These are phyloP conservation scores for Diarsia brunnea DNA, from an alignment of 2,888 invertebrate genomes.

Conservation along the genomic window DNA sequence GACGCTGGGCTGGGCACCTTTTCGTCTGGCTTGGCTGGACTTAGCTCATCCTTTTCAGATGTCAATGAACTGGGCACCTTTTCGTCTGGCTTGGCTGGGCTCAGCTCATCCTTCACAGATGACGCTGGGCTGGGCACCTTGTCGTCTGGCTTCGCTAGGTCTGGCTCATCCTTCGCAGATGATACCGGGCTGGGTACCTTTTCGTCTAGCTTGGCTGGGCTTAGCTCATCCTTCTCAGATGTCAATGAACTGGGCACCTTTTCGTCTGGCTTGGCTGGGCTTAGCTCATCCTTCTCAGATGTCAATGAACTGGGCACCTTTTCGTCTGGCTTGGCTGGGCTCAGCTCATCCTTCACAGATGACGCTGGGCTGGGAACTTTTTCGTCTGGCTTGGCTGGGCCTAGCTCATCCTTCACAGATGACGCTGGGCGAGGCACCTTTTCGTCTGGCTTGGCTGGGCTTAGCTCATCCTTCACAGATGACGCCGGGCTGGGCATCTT, in stretches of 20 bases:
- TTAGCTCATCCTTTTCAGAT: background rate
- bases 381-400: constrained; percentile 11
- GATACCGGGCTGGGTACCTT: background rate
- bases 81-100: background rate
- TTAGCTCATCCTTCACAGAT: background rate
- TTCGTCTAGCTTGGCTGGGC: background rate
- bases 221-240: background rate
- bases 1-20: background rate
- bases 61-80: rapidly evolving
- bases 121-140: background rate
- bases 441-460: background rate
- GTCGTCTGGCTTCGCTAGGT: background rate
- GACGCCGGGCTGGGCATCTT: too few relatives aligned
- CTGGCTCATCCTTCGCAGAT: background rate
- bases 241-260: background rate
- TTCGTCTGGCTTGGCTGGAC: background rate
- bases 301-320: constrained; percentile 40
- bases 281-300: background rate
- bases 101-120: background rate
- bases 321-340: constrained; percentile 17
- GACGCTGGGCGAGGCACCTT: background rate
- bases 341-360: background rate
- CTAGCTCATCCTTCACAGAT: too few relatives aligned
- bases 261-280: background rate
- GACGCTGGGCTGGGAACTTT: constrained; percentile 40